Base-by-base conservation (phyloP, 2,113 vertebrate species). In the Myrmophylax atrothorax region DNA sequence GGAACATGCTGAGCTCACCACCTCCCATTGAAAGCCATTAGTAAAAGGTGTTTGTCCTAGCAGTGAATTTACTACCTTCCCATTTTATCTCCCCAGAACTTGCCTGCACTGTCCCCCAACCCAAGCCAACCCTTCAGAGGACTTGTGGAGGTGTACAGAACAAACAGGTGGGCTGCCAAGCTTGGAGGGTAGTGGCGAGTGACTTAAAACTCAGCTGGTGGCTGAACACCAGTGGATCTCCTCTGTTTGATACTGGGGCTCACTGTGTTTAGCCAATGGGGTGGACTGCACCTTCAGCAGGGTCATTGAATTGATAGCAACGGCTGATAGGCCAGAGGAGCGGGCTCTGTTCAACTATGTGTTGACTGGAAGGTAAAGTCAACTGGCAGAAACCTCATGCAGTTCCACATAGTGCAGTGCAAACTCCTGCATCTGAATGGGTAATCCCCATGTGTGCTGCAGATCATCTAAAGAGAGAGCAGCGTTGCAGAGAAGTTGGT, bases 141-240 rank as follows among this genome's bases (percentile, higher is more conserved):
- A 38, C 9, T 14, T 2, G 2, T 6, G 44, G 44, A 79, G 37
- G 40, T 0, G 0, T 8, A 23, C 2, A 19, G 53, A 73, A 53
- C 9, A 77, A 62, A 73, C 0, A 0, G 7, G 14, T 42, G 20
- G 38, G 49, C 53, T 72, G 18, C n/a, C 56, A 67, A 33, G 18
- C 63, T 72, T 42, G 31, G 29, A 38, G 18, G 31, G 12, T 23
- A 50, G 24, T 3, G 25, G 25, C 55, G 19, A 42, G 29, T 25
- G 46, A 46, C 35, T 19, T 33, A 25, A 38, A 0, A 1, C 14
- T 62, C 26, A 49, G 1, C 12, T 33, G 18, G 42, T 37, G 47
- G 22, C 52, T 42, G 37, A 67, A 63, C 42, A 38, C 26, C 64
- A 38, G 7, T 10, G 19, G n/a, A 62, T 19, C 17, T 42, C 59